These are phyloP conservation scores for Strigops habroptila DNA, from an alignment of 2,113 vertebrate species.

Conservation along the genomic window DNA sequence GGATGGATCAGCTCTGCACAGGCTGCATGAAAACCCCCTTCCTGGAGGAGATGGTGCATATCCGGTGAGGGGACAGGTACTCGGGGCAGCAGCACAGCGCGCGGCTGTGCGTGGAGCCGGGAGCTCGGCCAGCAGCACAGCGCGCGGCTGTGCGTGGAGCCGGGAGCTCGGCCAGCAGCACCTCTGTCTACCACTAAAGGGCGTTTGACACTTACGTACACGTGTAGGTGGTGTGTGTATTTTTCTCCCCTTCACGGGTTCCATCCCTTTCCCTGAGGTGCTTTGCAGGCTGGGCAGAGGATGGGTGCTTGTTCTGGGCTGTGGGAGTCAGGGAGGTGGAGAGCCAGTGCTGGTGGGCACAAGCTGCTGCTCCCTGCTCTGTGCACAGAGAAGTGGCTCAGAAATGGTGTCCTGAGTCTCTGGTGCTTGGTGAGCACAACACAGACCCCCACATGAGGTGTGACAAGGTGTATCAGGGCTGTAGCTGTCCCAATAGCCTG, in stretches of 20 bases:
- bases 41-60: slow-evolving; percentile 81
- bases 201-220: background rate
- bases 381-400: background rate
- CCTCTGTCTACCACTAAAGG: slow-evolving; percentile 55
- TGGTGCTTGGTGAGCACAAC: background rate
- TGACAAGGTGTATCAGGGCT: background rate
- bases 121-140: background rate
- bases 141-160: background rate
- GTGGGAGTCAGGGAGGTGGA: background rate
- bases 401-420: background rate
- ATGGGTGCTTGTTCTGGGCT: background rate
- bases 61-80: slow-evolving; percentile 68
- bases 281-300: background rate
- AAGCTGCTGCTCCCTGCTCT: background rate
- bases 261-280: slow-evolving; percentile 12
- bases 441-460: accelerated
- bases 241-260: background rate
- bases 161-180: background rate
- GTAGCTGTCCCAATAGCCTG: background rate
- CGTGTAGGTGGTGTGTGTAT: slow-evolving; percentile 11
- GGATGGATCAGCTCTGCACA: slow-evolving; percentile 85
- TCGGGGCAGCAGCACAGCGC: background rate
- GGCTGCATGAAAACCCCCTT: slow-evolving; percentile 86
- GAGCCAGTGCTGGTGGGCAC: background rate
- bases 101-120: background rate